A percentile compares a stretch with the other conserved stretches of the same genome.
Conservation (phyloP, 2,888 invertebrate species). For the Trypoxylon attenuatum region DNA sequence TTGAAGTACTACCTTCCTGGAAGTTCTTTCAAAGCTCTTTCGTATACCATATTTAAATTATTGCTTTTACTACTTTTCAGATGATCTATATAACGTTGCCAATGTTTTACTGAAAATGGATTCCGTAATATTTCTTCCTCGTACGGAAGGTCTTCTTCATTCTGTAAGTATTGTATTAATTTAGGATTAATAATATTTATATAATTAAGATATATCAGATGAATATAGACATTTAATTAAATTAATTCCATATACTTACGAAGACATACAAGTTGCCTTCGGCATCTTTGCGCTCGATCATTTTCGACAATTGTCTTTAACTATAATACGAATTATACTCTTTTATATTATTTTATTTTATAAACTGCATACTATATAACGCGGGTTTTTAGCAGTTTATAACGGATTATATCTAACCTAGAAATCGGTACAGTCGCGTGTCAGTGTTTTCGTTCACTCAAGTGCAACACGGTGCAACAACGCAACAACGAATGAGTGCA, state of each 20-base stretch:
- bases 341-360: background rate
- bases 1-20: conserved; percentile 96
- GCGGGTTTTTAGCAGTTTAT: no score
- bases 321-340: background rate
- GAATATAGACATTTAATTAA: background rate
- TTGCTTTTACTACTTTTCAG: conserved; percentile 89
- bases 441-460: conserved; percentile 9
- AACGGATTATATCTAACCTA: no score
- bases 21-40: conserved; percentile 95
- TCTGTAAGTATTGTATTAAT: conserved; percentile 80
- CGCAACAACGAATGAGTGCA: no score
- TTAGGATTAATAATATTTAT: conserved; percentile 1
- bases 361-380: background rate
- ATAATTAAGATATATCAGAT: background rate
- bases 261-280: conserved; percentile 61
- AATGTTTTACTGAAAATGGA: conserved; percentile 98
- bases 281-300: conserved; percentile 54
- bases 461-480: background rate
- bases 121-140: conserved; percentile 99
- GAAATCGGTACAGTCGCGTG: no score
- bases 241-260: conserved; percentile 48
- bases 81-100: conserved; percentile 98
- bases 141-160: conserved; percentile 96
- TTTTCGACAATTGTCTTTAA: conserved; percentile 20
- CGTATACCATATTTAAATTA: conserved; percentile 94